Evolutionary conservation across 2,888 invertebrate species (phyloP).

Genomic region (Scrobipalpa costella): DNA sequence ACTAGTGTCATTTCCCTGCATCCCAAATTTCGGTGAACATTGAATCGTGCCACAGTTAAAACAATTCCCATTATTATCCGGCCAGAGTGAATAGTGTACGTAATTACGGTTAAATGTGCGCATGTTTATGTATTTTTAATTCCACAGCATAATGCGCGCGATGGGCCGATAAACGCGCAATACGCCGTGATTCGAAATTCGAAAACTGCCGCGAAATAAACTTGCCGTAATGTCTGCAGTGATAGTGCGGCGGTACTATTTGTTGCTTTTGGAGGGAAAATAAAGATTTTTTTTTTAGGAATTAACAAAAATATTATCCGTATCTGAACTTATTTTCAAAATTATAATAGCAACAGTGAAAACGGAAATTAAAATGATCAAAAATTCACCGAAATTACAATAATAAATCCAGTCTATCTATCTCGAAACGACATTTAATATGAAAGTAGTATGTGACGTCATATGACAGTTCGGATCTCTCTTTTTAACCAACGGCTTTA

Average conservation of each 20-base stretch:
- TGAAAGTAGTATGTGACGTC: too few relatives aligned
- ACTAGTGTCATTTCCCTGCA: neutral
- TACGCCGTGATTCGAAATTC: constrained; percentile 64
- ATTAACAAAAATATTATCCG: too few relatives aligned
- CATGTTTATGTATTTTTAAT: constrained; percentile 80
- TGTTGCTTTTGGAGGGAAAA: neutral
- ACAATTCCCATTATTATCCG: constrained; percentile 52
- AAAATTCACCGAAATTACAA: too few relatives aligned
- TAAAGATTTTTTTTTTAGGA: neutral
- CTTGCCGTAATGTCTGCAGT: constrained; percentile 60
- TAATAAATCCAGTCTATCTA: too few relatives aligned
- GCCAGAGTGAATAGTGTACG: constrained; percentile 58
- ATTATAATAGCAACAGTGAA: too few relatives aligned
- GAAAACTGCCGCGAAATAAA: constrained; percentile 56
- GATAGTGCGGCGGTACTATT: constrained; percentile 28
- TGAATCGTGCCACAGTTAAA: constrained; percentile 32
- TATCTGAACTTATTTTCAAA: too few relatives aligned
- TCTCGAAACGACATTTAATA: too few relatives aligned
- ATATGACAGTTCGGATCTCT: too few relatives aligned
- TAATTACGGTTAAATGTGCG: constrained; percentile 77
- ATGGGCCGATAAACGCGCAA: constrained; percentile 58
- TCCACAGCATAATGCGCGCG: constrained; percentile 69
- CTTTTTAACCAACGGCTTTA: too few relatives aligned
- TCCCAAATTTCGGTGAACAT: neutral
- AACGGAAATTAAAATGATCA: too few relatives aligned